phyloP scores from a whole-genome alignment of 2,113 vertebrate genomes.

The Xenus cinereus region DNA sequence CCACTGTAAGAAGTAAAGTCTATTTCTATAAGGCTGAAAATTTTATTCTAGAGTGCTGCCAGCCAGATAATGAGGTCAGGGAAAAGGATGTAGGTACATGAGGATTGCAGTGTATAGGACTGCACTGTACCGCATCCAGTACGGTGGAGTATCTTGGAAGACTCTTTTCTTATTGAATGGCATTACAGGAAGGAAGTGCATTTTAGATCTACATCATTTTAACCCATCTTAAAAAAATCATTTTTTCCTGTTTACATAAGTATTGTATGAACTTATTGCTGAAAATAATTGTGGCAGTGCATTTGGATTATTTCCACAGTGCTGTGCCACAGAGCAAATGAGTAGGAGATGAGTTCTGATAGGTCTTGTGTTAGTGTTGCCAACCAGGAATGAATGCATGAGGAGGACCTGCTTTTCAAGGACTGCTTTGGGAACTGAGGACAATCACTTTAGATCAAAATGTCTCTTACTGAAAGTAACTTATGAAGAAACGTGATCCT shows the following conservation, averaged over 20 bases:
- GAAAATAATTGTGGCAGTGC: not conserved
- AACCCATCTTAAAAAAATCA: not conserved
- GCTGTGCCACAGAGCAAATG: not conserved
- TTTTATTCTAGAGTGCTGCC: conserved; percentile 13
- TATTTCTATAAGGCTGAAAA: not conserved
- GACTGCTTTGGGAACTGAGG: not conserved
- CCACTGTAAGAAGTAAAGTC: not conserved
- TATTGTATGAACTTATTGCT: not conserved
- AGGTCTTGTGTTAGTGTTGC: not conserved
- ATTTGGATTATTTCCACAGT: not conserved
- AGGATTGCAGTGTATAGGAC: not conserved
- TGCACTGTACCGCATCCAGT: not conserved
- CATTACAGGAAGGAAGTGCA: not conserved
- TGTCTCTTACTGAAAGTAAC: not conserved
- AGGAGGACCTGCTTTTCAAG: not conserved
- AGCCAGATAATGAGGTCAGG: not conserved
- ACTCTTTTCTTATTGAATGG: not conserved
- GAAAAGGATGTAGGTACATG: not conserved
- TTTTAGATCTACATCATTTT: not conserved
- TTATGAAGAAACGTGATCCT: not conserved
- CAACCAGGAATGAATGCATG: not conserved
- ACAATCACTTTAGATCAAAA: not conserved
- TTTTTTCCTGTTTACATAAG: not conserved
- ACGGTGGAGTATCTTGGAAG: not conserved
- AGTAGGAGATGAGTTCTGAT: not conserved